phyloP scores from a whole-genome alignment of 2,888 invertebrate genomes.

The Malthinus flaveolus region DNA sequence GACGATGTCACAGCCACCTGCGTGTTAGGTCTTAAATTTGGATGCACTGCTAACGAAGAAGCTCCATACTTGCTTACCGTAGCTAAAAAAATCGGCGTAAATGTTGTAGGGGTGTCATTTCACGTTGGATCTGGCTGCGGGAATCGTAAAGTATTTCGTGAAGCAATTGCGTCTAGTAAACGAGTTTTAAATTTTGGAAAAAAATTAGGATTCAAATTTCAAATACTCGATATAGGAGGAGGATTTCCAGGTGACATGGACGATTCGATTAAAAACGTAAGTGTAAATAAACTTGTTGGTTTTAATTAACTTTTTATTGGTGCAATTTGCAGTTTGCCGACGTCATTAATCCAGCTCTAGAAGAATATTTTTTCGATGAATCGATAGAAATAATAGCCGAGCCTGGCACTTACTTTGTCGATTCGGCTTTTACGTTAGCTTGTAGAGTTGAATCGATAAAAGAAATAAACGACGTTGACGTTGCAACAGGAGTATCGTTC shows the following conservation, averaged over 20 bases:
- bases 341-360: constrained; percentile 80
- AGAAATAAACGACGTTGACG: constrained; percentile 68
- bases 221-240: constrained; percentile 84
- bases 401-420: constrained; percentile 94
- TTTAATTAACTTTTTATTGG: constrained; percentile 46
- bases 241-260: constrained; percentile 79
- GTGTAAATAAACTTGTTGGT: constrained; percentile 46
- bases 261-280: constrained; percentile 67
- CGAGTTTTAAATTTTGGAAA: constrained; percentile 70
- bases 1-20: constrained; percentile 68
- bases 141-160: constrained; percentile 78
- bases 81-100: constrained; percentile 75
- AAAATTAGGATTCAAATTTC: constrained; percentile 74
- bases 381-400: constrained; percentile 89
- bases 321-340: constrained; percentile 67
- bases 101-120: constrained; percentile 81
- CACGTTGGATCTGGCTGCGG: constrained; percentile 94
- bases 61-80: constrained; percentile 73
- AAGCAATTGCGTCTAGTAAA: constrained; percentile 74
- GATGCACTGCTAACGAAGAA: constrained; percentile 79
- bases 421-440: constrained; percentile 91
- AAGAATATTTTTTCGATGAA: constrained; percentile 79
- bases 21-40: constrained; percentile 88
- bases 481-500: constrained; percentile 46
- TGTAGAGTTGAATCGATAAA: constrained; percentile 85